phyloP scores from a whole-genome alignment of 2,888 invertebrate genomes.

The Nomada flava region DNA sequence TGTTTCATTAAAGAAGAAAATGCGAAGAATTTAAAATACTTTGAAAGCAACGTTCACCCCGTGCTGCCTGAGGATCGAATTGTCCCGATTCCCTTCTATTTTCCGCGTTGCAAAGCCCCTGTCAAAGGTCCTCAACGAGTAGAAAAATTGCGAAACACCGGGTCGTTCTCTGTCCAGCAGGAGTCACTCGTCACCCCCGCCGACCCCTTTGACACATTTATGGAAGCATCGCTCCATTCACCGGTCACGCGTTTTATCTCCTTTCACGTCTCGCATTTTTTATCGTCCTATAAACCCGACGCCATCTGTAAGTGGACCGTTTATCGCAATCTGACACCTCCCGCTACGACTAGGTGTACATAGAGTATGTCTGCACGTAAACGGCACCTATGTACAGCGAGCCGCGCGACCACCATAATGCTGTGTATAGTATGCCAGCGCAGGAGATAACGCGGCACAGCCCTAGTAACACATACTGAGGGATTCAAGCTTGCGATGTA shows the following conservation, averaged over 20 bases:
- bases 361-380: constrained; percentile 45
- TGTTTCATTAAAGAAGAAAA: too few species aligned
- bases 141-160: constrained; percentile 2
- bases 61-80: too few species aligned
- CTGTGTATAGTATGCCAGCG: constrained; percentile 63
- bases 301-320: constrained; percentile 58
- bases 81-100: too few species aligned
- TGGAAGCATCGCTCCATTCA: constrained; percentile 27
- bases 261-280: constrained; percentile 27
- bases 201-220: constrained; percentile 18
- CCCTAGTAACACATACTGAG: constrained; percentile 47
- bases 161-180: neutral
- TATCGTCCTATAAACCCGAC: constrained; percentile 47
- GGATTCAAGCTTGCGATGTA: constrained; percentile 19
- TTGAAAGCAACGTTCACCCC: too few species aligned
- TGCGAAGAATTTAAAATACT: too few species aligned
- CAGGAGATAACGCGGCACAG: constrained; percentile 72
- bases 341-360: constrained; percentile 43
- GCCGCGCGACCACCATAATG: constrained; percentile 63
- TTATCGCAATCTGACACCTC: constrained; percentile 62
- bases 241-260: constrained; percentile 37
- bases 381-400: constrained; percentile 53
- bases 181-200: neutral
- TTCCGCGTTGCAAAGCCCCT: too few species aligned
- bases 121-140: neutral